Conservation (phyloP, 2,797 vertebrate genomes). For the Sphenopsis melanotis region DNA sequence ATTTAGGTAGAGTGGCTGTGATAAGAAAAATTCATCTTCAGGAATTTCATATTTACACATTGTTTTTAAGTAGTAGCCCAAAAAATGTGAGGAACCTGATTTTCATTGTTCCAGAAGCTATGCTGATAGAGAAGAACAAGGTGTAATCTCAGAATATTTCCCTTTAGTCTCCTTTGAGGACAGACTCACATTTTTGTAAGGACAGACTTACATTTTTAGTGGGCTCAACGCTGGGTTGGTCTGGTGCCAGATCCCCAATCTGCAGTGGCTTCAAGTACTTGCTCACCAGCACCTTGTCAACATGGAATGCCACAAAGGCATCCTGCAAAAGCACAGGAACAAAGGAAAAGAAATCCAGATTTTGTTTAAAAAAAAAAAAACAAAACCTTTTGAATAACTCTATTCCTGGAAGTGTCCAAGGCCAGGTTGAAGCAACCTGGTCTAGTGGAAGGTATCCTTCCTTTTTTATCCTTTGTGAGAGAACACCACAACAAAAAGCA, state of each 20-base stretch:
- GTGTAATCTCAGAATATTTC: not conserved
- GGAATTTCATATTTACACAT: not conserved
- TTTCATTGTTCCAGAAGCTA: not conserved
- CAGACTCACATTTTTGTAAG: constrained; percentile 60
- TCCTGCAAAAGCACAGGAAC: constrained; percentile 55
- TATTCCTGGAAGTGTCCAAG: not conserved
- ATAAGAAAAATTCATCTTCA: not conserved
- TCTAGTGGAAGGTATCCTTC: not conserved
- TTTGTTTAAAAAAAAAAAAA: not conserved
- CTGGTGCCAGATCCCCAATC: constrained; percentile 77
- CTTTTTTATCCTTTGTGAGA: not conserved
- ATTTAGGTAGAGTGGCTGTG: not conserved
- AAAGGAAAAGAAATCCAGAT: not conserved
- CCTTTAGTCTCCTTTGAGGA: not conserved
- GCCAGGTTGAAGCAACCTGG: not conserved
- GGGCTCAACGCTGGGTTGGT: constrained; percentile 73
- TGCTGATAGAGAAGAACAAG: not conserved
- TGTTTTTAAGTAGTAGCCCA: not conserved
- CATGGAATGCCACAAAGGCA: constrained; percentile 75
- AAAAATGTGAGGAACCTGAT: not conserved
- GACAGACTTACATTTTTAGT: constrained; percentile 75
- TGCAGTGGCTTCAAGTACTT: constrained; percentile 73
- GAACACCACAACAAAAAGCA: not conserved
- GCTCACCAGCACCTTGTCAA: constrained; percentile 69
- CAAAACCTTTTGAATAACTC: not conserved